Evolutionary conservation across 2,113 vertebrate species (phyloP).

Genomic region (Oreochromis spilurus): DNA sequence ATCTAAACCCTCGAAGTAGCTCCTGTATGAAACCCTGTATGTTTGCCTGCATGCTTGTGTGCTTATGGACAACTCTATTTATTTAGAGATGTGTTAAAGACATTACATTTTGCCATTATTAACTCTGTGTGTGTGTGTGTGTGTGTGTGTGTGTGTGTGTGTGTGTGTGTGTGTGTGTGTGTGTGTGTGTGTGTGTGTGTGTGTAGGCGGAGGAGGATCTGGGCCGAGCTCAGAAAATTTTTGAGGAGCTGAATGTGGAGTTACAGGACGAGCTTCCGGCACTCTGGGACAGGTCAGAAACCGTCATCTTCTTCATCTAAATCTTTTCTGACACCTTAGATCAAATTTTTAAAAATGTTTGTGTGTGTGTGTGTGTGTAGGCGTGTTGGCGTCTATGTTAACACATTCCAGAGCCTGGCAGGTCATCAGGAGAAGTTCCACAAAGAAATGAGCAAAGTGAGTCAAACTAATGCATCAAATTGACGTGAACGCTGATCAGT

Average conservation of each 20-base stretch:
- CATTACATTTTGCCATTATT: not conserved
- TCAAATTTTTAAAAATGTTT: not conserved
- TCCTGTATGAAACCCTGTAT: slow-evolving; percentile 23
- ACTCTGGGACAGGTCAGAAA: slow-evolving; percentile 87
- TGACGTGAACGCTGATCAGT: not conserved
- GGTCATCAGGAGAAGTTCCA: slow-evolving; percentile 94
- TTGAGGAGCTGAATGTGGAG: slow-evolving; percentile 95
- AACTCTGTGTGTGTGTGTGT: slow-evolving; percentile 1
- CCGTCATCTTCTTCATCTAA: not conserved
- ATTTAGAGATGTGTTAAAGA: not conserved
- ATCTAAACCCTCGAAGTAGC: not conserved
- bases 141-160: no score
- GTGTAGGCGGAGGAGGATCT: slow-evolving; percentile 93
- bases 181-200: slow-evolving; percentile 9
- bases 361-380: slow-evolving; percentile 54
- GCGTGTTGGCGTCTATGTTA: slow-evolving; percentile 94
- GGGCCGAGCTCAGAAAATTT: slow-evolving; percentile 94
- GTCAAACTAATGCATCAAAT: not conserved
- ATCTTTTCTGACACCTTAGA: not conserved
- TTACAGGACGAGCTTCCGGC: slow-evolving; percentile 93
- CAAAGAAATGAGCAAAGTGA: slow-evolving; percentile 92
- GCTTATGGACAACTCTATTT: not conserved
- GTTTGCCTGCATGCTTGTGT: not conserved
- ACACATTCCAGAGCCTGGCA: slow-evolving; percentile 93
- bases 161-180: not conserved